phyloP scores from a whole-genome alignment of 2,888 invertebrate species.

The Linnaemya vulpina region DNA sequence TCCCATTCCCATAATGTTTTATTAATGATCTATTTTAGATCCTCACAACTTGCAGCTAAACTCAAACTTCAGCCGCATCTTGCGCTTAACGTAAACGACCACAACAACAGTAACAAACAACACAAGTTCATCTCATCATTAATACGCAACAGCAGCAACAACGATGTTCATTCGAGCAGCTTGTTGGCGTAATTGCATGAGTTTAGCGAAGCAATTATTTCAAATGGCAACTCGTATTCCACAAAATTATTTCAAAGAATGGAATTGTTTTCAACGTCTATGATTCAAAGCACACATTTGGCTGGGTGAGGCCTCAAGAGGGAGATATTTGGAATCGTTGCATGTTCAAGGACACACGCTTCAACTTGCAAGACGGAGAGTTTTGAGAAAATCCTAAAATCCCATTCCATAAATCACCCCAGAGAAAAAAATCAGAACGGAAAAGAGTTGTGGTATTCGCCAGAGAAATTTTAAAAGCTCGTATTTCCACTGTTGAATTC shows the following conservation, averaged over 20 bases:
- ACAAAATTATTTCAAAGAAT: conserved; percentile 26
- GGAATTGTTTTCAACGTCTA: not conserved
- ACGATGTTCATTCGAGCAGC: conserved; percentile 14
- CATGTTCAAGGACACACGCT: not conserved
- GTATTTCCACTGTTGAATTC: too few species aligned
- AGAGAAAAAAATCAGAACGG: too few species aligned
- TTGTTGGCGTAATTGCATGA: conserved; percentile 50
- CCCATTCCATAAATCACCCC: too few species aligned
- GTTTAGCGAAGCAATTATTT: conserved; percentile 60
- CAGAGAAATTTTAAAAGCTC: too few species aligned
- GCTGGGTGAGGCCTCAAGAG: not conserved
- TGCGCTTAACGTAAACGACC: conserved; percentile 34
- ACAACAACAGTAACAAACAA: conserved; percentile 43
- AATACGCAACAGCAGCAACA: conserved; percentile 17
- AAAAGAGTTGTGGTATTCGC: too few species aligned
- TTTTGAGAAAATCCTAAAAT: not conserved
- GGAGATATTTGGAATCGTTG: not conserved
- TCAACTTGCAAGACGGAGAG: not conserved
- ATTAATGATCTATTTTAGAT: conserved; percentile 73
- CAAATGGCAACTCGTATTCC: conserved; percentile 24
- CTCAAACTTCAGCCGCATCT: conserved; percentile 42
- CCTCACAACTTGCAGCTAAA: conserved; percentile 65
- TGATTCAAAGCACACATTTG: not conserved
- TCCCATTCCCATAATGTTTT: conserved; percentile 76
- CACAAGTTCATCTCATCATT: conserved; percentile 20